Conservation (phyloP, 2,888 invertebrate species). For the Trissonchulus latispiculum region DNA sequence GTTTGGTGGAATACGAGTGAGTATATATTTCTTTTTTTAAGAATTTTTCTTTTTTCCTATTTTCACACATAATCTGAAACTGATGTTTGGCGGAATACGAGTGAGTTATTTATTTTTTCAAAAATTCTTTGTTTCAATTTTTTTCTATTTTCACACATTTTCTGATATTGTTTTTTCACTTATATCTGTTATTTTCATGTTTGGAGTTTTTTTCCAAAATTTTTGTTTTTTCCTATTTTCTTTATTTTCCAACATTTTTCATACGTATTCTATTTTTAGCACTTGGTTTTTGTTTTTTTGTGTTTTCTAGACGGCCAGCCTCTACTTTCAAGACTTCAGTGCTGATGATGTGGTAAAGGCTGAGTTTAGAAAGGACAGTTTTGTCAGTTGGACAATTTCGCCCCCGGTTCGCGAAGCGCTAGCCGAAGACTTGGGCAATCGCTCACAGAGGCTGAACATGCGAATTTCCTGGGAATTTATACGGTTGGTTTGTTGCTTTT, state of each 20-base stretch:
- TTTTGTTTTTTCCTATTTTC: no score
- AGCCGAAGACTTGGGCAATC: constrained; percentile 30
- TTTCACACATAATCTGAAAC: no score
- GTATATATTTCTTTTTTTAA: no score
- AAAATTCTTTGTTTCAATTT: no score
- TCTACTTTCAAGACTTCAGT: constrained; percentile 46
- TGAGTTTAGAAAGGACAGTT: constrained; percentile 40
- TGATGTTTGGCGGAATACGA: neutral
- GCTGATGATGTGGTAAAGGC: constrained; percentile 39
- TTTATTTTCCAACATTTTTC: no score
- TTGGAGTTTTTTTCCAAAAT: no score
- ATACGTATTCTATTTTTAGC: no score
- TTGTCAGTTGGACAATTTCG: constrained; percentile 70
- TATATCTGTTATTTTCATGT: no score
- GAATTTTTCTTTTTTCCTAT: no score
- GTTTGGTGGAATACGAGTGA: neutral
- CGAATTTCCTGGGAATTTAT: constrained; percentile 18
- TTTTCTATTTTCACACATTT: no score
- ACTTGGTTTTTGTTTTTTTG: no score
- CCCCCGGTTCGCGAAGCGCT: constrained; percentile 45
- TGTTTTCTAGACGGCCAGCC: constrained; percentile 28
- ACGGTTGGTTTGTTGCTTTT: constrained; percentile 10
- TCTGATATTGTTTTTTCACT: neutral
- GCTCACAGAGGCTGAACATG: neutral
- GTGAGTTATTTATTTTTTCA: no score